Evolutionary conservation across 2,888 invertebrate genomes (phyloP).

Genomic region (Drosophila anceps): DNA sequence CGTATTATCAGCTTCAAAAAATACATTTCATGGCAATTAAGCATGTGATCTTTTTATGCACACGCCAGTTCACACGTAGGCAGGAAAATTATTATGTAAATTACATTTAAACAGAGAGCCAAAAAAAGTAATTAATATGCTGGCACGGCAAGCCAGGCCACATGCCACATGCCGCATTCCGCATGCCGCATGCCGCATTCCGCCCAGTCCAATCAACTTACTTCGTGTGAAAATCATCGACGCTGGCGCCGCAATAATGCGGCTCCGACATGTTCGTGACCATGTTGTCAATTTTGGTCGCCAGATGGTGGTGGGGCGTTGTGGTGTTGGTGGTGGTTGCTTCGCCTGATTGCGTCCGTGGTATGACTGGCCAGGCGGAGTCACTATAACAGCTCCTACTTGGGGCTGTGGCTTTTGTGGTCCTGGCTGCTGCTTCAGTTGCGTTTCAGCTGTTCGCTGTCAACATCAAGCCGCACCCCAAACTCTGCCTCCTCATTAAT

Average conservation of each 20-base stretch:
- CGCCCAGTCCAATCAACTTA: constrained; percentile 62
- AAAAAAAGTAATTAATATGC: constrained; percentile 70
- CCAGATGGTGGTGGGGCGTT: constrained; percentile 12
- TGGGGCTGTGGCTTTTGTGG: constrained; percentile 21
- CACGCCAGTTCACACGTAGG: constrained; percentile 44
- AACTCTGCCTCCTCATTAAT: constrained; percentile 68
- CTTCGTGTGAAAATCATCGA: constrained; percentile 85
- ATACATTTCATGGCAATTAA: constrained; percentile 58
- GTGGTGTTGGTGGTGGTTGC: constrained; percentile 19
- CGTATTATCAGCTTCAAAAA: constrained; percentile 10
- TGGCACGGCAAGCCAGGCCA: constrained; percentile 31
- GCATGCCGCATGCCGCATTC: not conserved
- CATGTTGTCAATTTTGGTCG: constrained; percentile 69
- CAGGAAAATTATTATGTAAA: constrained; percentile 70
- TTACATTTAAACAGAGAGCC: constrained; percentile 47
- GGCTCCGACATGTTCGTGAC: constrained; percentile 83
- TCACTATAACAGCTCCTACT: constrained; percentile 9
- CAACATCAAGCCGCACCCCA: constrained; percentile 37
- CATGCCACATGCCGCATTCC: not conserved
- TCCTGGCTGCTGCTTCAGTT: constrained; percentile 21
- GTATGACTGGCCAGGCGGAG: constrained; percentile 1
- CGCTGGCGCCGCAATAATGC: constrained; percentile 83
- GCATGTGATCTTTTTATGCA: constrained; percentile 61
- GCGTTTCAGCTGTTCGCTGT: constrained; percentile 54
- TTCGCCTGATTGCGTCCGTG: constrained; percentile 32